Evolutionary conservation across 2,113 vertebrate species (phyloP).

Genomic region (Centropus bengalensis): DNA sequence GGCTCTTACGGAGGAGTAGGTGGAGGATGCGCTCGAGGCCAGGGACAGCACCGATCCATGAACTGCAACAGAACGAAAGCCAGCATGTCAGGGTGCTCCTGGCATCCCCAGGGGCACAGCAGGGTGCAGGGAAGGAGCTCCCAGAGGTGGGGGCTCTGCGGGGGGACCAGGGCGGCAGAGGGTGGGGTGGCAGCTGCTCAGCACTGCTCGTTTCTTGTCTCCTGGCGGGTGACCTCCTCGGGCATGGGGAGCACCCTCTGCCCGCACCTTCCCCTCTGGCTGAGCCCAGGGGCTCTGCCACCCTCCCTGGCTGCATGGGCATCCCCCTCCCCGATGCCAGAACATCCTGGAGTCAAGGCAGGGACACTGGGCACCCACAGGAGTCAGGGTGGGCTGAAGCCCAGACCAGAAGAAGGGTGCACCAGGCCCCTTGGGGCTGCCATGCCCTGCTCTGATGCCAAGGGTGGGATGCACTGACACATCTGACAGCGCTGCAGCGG

Average conservation of each 20-base stretch:
- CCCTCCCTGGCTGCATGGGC: background rate
- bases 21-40: constrained; percentile 93
- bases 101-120: background rate
- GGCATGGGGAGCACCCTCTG: background rate
- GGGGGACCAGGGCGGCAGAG: background rate
- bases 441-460: background rate
- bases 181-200: background rate
- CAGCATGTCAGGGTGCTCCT: background rate
- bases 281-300: background rate
- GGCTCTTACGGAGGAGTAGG: constrained; percentile 92
- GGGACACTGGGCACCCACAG: background rate
- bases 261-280: background rate
- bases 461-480: accelerated
- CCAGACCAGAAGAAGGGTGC: background rate
- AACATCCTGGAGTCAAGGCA: background rate
- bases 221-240: accelerated
- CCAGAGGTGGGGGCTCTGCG: background rate
- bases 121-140: background rate
- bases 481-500: background rate
- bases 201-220: accelerated
- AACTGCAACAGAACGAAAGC: constrained; percentile 81
- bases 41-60: constrained; percentile 93
- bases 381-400: background rate
- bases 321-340: background rate
- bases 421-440: background rate